phyloP scores from a whole-genome alignment of 2,797 vertebrate species.

The Amazona finschi region DNA sequence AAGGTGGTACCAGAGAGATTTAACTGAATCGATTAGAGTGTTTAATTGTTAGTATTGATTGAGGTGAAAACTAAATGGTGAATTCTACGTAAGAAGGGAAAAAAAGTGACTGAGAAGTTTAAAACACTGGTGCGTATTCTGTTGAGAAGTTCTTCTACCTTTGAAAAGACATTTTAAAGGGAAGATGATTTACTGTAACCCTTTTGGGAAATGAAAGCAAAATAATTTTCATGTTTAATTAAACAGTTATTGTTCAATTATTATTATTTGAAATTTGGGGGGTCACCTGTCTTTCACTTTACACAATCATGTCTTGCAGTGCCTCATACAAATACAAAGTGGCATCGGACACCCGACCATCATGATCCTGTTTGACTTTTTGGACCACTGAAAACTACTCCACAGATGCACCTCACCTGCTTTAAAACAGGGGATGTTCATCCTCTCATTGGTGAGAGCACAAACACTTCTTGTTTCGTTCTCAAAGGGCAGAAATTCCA shows the following conservation, averaged over 20 bases:
- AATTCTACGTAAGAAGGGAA: not conserved
- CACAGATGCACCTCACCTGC: conserved; percentile 75
- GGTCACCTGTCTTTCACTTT: not conserved
- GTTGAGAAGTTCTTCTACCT: not conserved
- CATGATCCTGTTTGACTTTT: not conserved
- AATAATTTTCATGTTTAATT: not conserved
- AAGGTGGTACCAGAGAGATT: not conserved
- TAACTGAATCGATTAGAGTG: not conserved
- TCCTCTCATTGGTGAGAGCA: conserved; percentile 73
- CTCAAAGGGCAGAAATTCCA: conserved; percentile 82
- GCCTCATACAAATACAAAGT: not conserved
- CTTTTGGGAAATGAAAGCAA: not conserved
- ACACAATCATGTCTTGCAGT: rapidly evolving
- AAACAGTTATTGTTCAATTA: not conserved
- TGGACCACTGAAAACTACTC: not conserved
- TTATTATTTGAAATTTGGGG: not conserved
- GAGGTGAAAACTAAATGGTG: not conserved
- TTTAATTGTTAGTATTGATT: not conserved
- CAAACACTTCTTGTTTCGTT: conserved; percentile 71
- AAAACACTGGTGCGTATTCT: not conserved
- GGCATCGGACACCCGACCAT: not conserved
- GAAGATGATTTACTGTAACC: not conserved
- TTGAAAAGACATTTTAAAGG: not conserved
- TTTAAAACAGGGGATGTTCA: conserved; percentile 85
- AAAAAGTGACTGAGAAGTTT: not conserved